Evolutionary conservation across 2,113 vertebrate species (phyloP).

Genomic region (Talpa occidentalis): DNA sequence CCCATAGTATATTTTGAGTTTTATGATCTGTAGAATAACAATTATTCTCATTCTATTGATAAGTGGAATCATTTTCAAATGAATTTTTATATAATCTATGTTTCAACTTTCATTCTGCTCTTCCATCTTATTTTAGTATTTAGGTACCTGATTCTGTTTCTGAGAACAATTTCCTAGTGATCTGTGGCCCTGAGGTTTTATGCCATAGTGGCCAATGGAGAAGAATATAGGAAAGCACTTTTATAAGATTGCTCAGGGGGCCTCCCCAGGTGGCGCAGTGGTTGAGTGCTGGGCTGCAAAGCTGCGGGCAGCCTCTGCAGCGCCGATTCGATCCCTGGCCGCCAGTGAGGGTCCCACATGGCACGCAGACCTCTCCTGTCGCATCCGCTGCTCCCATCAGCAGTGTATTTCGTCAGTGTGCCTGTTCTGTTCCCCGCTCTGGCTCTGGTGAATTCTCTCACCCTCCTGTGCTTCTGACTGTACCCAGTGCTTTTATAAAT

Average conservation of each 20-base stretch:
- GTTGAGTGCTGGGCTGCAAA: no score
- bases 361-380: no score
- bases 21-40: background rate
- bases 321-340: no score
- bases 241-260: background rate
- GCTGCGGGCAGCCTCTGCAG: no score
- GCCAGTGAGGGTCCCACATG: no score
- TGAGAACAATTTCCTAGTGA: background rate
- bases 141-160: background rate
- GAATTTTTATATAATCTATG: background rate
- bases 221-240: background rate
- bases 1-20: background rate
- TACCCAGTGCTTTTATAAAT: no score
- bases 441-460: no score
- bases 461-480: no score
- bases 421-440: no score
- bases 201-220: background rate
- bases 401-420: no score
- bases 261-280: no score
- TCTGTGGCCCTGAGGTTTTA: background rate
- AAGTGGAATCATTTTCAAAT: background rate
- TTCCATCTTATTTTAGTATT: background rate
- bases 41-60: background rate
- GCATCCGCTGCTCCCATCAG: no score
- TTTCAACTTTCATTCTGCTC: constrained; percentile 3